A percentile compares a stretch with the other conserved stretches of the same genome.
phyloP scores from a whole-genome alignment of 2,113 vertebrate genomes.

The Erinaceus europaeus region DNA sequence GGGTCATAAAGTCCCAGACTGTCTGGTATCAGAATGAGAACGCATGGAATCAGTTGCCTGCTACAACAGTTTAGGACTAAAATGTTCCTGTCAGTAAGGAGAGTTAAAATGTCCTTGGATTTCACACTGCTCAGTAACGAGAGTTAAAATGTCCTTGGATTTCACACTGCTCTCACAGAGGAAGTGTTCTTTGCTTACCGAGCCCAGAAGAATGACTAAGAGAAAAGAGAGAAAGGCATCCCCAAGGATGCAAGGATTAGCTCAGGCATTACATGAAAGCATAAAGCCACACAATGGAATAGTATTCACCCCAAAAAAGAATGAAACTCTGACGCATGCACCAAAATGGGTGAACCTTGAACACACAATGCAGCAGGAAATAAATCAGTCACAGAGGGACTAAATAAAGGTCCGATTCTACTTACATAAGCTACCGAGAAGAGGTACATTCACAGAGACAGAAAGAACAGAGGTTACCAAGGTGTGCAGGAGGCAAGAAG shows the following conservation, averaged over 20 bases:
- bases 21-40: neutral
- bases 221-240: neutral
- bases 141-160: too few species aligned
- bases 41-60: neutral
- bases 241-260: neutral
- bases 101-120: neutral
- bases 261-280: too few species aligned
- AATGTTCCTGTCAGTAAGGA: neutral
- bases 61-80: neutral
- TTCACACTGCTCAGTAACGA: too few species aligned
- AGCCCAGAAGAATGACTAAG: neutral
- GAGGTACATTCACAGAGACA: too few species aligned
- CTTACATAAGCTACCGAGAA: neutral
- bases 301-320: neutral
- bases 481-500: neutral
- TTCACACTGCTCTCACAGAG: neutral
- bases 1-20: neutral
- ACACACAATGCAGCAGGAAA: neutral
- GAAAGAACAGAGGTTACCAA: neutral
- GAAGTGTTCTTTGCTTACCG: neutral
- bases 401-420: neutral
- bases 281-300: neutral
- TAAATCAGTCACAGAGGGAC: neutral
- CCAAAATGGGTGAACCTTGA: neutral
- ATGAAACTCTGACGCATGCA: neutral